Conservation (phyloP, 2,113 vertebrate species). For the Buteo buteo region DNA sequence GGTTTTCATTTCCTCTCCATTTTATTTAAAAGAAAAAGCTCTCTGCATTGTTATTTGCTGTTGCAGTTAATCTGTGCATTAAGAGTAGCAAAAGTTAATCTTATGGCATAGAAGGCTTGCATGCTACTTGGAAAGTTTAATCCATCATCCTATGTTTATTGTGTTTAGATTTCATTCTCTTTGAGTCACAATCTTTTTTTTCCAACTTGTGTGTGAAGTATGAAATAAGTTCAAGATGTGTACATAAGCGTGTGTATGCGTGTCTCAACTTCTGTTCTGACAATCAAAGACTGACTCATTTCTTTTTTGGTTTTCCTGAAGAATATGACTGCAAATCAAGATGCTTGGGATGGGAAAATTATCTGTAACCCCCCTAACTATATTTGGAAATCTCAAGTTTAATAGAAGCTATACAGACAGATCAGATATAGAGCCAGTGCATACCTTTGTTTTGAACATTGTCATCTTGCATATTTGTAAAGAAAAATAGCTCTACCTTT, state of each 20-base stretch:
- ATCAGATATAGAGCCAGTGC: not conserved
- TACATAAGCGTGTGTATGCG: not conserved
- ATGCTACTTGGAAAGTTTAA: not conserved
- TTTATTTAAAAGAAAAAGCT: not conserved
- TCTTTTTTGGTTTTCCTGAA: not conserved
- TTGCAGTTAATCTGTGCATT: not conserved
- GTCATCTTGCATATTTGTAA: not conserved
- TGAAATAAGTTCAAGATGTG: constrained; percentile 29
- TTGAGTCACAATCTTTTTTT: not conserved
- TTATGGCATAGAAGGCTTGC: not conserved
- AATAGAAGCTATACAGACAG: not conserved
- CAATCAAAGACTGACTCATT: not conserved
- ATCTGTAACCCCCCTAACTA: not conserved
- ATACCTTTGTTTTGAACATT: not conserved
- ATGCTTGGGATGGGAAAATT: not conserved
- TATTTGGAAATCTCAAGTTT: not conserved
- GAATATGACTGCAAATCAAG: not conserved
- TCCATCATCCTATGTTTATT: constrained; percentile 31
- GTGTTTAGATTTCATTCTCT: constrained; percentile 22
- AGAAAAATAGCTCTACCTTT: not conserved
- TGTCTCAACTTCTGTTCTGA: not conserved
- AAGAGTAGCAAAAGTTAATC: not conserved
- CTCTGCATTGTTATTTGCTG: not conserved
- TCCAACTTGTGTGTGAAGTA: not conserved
- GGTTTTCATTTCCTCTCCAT: not conserved